Conservation (phyloP, 2,113 vertebrate genomes). For the Nannospalax galili region DNA sequence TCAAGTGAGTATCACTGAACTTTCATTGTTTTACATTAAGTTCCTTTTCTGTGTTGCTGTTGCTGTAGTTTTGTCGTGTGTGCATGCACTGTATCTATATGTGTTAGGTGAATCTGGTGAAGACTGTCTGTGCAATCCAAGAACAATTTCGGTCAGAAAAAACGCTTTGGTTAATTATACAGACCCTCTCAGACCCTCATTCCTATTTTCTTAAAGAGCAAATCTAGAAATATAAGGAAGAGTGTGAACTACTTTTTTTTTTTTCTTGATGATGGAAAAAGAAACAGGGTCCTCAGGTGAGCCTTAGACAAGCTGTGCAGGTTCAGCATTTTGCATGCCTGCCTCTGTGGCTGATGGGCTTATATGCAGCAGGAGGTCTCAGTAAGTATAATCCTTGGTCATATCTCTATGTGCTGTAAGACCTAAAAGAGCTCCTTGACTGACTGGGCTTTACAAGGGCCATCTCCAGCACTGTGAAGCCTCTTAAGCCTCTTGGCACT, state of each 20-base stretch:
- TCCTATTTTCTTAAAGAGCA: background rate
- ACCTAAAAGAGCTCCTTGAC: background rate
- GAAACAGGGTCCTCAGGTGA: background rate
- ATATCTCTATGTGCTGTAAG: background rate
- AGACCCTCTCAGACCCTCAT: background rate
- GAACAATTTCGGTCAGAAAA: background rate
- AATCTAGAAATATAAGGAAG: background rate
- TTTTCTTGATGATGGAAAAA: background rate
- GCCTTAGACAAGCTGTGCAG: background rate
- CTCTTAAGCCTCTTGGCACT: background rate
- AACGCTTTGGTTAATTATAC: background rate
- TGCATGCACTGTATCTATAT: background rate
- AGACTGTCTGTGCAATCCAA: too few relatives aligned
- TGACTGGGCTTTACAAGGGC: background rate
- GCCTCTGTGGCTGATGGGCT: background rate
- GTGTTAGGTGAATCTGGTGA: background rate
- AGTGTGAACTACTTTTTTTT: background rate
- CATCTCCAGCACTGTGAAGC: background rate
- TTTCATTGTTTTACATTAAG: background rate
- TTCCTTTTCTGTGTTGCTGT: too few relatives aligned
- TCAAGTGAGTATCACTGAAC: background rate
- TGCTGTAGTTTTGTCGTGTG: background rate
- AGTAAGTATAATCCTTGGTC: background rate
- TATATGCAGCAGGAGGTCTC: background rate
- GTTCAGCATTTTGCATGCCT: background rate